Base-by-base conservation (phyloP, 2,113 vertebrate species). In the Charina bottae region DNA sequence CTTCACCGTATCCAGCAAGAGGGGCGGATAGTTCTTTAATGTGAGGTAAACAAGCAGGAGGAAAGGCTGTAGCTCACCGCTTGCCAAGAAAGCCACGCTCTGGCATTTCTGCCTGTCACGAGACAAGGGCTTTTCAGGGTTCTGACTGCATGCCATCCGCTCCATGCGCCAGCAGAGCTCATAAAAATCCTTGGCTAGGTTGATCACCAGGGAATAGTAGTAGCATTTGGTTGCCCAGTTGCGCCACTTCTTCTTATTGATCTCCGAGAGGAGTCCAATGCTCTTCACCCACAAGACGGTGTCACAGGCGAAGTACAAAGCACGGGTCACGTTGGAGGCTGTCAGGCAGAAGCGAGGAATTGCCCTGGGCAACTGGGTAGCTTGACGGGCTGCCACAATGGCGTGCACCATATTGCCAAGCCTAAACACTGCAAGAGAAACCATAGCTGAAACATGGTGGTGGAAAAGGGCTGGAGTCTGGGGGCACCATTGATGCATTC, bases 241-340 rank as follows among this genome's bases (percentile, higher is more conserved):
- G 60, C 91, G 97, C 99, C 99, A 99, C 87, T 97, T 97, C 7
- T 98, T 97, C 78, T 97, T 98, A 94, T 98, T 88, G 2, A 99
- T 21, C n/a, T 94, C 17, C 0, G 95, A 93, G 84, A 97, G 56
- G 0, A 99, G 98, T 1, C 98, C 98, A 0, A 98, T 92, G 0
- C 95, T 98, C 88, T 92, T 95, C 89, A 97, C 96, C 98, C 99
- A 99, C 15, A 99, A 97, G 19, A 98, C 54, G 0, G 98, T 97
- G 89, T 99, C 99, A 1, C 99, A 99, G 95, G 98, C 10, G 55
- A 99, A 98, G 96, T 98, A 99, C 87, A 99, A 93, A 89, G 98
- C 98, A 0, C 98, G 98, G 97, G 94, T 98, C 89, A 99, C 37
- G 95, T 98, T 98, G 96, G 98, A 97, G 24, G 94, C 92, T 0